Conservation (phyloP, 2,888 invertebrate species). For the Oligia latruncula region DNA sequence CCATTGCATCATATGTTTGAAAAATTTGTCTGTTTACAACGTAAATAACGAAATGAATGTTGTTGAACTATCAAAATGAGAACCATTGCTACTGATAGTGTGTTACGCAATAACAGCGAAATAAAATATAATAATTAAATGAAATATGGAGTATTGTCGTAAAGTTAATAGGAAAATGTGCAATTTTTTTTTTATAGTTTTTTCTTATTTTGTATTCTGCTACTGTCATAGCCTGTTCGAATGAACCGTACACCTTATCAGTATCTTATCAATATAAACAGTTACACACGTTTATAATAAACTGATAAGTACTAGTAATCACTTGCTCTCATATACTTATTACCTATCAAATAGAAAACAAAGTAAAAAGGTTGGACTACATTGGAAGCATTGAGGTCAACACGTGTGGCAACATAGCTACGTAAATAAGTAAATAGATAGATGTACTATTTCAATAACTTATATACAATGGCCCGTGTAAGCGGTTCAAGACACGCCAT, state of each 20-base stretch:
- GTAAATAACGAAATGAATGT: too few species aligned
- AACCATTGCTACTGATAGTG: neutral
- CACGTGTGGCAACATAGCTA: slow-evolving; percentile 39
- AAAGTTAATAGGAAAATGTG: neutral
- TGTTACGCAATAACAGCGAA: too few species aligned
- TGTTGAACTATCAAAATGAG: neutral
- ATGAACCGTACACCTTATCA: neutral
- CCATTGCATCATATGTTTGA: too few species aligned
- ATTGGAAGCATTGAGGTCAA: slow-evolving; percentile 51
- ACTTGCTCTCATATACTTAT: slow-evolving; percentile 13
- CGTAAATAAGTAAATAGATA: slow-evolving; percentile 44
- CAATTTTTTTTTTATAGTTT: neutral
- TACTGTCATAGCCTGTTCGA: neutral
- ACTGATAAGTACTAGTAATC: slow-evolving; percentile 17
- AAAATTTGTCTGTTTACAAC: too few species aligned
- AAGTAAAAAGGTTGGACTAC: slow-evolving; percentile 49
- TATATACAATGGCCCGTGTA: slow-evolving; percentile 27
- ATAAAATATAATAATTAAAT: too few species aligned
- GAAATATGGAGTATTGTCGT: neutral
- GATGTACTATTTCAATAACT: slow-evolving; percentile 37
- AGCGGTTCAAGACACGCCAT: slow-evolving; percentile 47
- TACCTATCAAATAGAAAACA: slow-evolving; percentile 46
- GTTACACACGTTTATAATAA: slow-evolving; percentile 25
- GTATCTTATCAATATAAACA: slow-evolving; percentile 27
- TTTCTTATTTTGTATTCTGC: neutral